Base-by-base conservation (phyloP, 2,888 invertebrate species). In the Aproaerema taeniolella region DNA sequence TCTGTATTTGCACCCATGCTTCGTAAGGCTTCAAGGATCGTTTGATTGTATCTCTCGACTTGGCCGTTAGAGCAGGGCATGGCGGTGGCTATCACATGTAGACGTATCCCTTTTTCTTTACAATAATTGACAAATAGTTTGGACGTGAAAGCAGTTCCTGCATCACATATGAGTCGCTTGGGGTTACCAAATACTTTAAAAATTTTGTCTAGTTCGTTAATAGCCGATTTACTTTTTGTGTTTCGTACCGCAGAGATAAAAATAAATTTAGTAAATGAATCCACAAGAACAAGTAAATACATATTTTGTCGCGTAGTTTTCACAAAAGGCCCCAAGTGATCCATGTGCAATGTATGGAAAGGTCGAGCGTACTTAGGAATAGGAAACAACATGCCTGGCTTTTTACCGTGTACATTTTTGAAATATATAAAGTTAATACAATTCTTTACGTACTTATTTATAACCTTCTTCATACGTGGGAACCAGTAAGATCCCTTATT, bases 401-500 rank as follows among this genome's bases (percentile, higher is more conserved):
- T 51, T 30, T 45, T 45, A 1, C 48, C 50, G 17, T 45, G 42
- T 16, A 41, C 38, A 31, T 30, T 42, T n/a, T n/a, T n/a, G n/a
- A n/a, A n/a, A n/a, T n/a, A n/a, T n/a, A n/a, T n/a, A n/a, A n/a
- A n/a, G n/a, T 46, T 53, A 1, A 54, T n/a, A 33, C 54, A 51
- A 33, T 50, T 48, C n/a, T 42, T 42, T 3, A 52, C 45, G 12
- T 50, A 49, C 41, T 51, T 51, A 4, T 33, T n/a, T 2, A 55
- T 41, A n/a, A 15, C 38, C 36, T 44, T 45, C 28, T 43, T 49
- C 40, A 56, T 38, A 20, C 42, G 30, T 5, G 53, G 48, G 38
- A 58, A 58, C 54, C 58, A 58, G 42, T 46, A 58, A n/a, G n/a
- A n/a, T n/a, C n/a, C n/a, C n/a, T n/a, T 25, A 37, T 39, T 47